These are phyloP conservation scores for Onychostruthus taczanowskii DNA, from an alignment of 2,113 vertebrate genomes.

Conservation along the genomic window DNA sequence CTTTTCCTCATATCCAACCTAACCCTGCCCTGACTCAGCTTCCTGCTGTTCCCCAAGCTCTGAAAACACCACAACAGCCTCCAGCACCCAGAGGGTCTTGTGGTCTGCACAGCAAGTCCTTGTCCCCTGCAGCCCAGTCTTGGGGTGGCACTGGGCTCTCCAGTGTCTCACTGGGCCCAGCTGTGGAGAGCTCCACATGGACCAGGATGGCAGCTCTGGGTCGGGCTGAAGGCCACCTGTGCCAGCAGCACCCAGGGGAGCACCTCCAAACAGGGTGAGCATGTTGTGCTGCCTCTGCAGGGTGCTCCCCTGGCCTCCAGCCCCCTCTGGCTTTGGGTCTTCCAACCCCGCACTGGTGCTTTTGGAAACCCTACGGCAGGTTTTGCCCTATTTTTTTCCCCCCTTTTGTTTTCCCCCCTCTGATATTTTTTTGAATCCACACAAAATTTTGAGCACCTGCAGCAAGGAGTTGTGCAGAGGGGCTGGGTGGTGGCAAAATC, in stretches of 20 bases:
- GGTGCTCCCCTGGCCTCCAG: neutral
- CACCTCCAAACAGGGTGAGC: neutral
- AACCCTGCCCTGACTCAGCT: neutral
- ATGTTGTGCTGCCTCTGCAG: neutral
- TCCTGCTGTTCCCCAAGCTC: neutral
- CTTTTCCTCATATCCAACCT: neutral
- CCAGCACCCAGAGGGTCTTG: neutral
- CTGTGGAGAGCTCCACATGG: neutral
- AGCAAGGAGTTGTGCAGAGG: neutral
- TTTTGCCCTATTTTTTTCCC: accelerated
- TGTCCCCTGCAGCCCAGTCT: neutral
- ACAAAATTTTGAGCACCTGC: neutral
- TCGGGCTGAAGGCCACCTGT: neutral
- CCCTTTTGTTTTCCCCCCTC: accelerated
- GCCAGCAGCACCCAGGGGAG: neutral
- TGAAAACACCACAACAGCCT: neutral
- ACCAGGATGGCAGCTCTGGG: neutral
- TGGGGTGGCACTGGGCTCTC: neutral
- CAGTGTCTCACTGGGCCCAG: neutral
- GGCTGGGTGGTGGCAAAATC: neutral
- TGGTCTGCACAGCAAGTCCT: neutral
- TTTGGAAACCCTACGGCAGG: neutral
- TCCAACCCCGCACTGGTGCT: neutral
- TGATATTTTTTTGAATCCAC: neutral
- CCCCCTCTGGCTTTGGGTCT: neutral